phyloP scores from a whole-genome alignment of 2,113 vertebrate genomes.

The Anarrhichthys ocellatus region DNA sequence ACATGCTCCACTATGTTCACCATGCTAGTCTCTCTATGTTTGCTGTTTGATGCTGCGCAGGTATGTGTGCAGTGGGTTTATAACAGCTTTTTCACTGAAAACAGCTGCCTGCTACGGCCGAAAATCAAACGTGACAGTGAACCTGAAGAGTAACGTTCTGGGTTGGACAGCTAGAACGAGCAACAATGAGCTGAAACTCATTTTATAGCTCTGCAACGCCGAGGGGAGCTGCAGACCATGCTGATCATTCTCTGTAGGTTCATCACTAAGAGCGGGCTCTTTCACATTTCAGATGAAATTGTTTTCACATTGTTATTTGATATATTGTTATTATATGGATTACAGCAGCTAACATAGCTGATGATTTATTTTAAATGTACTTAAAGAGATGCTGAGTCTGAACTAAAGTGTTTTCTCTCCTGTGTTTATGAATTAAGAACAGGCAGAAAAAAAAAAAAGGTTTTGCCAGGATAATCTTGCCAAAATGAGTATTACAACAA shows the following conservation, averaged over 20 bases:
- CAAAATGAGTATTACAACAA: not conserved
- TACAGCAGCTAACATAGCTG: not conserved
- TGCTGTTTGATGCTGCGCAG: constrained; percentile 5
- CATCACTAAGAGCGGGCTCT: not conserved
- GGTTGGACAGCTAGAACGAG: not conserved
- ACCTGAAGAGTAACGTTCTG: not conserved
- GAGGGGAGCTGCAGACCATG: not conserved
- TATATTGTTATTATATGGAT: not conserved
- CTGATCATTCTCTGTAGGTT: not conserved
- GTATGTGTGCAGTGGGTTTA: not conserved
- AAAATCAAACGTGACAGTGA: not conserved
- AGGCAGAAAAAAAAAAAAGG: not conserved
- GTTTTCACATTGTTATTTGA: not conserved
- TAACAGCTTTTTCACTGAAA: not conserved
- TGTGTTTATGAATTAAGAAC: not conserved
- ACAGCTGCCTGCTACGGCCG: not conserved
- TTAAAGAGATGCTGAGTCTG: not conserved
- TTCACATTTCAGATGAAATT: not conserved
- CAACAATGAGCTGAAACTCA: not conserved
- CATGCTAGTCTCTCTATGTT: not conserved
- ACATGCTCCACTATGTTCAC: constrained; percentile 2
- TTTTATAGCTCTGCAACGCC: not conserved
- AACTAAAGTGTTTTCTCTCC: not conserved
- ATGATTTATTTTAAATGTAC: not conserved
- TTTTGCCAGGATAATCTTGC: not conserved